Conservation (phyloP, 1,140 invertebrate genomes). For the Pseudomyrmex flavicornis region DNA sequence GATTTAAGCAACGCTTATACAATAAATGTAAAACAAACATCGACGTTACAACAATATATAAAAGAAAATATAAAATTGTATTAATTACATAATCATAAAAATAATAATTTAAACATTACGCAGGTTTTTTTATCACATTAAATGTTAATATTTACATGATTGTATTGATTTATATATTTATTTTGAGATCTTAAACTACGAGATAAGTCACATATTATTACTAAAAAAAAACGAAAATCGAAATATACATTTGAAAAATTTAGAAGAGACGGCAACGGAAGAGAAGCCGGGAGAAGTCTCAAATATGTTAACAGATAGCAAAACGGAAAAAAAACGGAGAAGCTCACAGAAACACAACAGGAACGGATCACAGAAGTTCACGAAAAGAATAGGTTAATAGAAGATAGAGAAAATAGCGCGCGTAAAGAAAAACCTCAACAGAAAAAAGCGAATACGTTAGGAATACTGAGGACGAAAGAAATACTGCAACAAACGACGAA, state of each 20-base stretch:
- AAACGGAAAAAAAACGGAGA: not conserved
- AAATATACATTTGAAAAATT: not conserved
- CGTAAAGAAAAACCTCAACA: not conserved
- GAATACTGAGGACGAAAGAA: not conserved
- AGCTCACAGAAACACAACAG: not conserved
- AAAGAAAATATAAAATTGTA: not conserved
- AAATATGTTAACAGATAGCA: constrained; percentile 27
- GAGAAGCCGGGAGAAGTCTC: not conserved
- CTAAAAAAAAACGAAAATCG: not conserved
- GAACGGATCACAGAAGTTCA: constrained; percentile 4
- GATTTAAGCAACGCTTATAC: not conserved
- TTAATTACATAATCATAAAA: too few species aligned
- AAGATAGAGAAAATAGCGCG: constrained; percentile 8
- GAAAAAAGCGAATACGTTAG: constrained; percentile 27
- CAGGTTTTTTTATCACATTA: not conserved
- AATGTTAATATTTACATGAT: not conserved
- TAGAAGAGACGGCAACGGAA: not conserved
- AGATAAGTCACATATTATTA: too few species aligned
- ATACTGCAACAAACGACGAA: not conserved
- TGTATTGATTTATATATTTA: not conserved
- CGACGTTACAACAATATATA: not conserved
- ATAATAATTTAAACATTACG: not conserved
- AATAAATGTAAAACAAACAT: not conserved
- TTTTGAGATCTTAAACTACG: not conserved
- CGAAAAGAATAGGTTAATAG: constrained; percentile 50